These are phyloP conservation scores for Cantharis rustica DNA, from an alignment of 2,888 invertebrate species.

Conservation along the genomic window DNA sequence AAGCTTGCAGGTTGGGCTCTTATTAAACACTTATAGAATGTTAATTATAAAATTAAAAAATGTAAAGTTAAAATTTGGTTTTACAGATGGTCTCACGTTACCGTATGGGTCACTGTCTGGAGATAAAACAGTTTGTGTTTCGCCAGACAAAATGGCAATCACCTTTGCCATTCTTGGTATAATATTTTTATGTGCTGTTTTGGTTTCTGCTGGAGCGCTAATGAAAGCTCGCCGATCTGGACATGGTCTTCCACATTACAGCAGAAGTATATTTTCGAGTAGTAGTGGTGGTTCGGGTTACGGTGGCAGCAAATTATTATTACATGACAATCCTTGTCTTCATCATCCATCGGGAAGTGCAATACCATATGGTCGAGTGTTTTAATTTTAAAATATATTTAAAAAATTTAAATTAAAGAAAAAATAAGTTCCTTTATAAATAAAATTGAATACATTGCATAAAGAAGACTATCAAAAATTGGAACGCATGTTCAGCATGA, in stretches of 20 bases:
- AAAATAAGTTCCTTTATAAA: not conserved
- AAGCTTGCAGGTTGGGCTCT: not conserved
- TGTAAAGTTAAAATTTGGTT: not conserved
- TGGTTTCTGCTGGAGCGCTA: conserved; percentile 70
- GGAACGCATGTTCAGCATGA: too few species aligned
- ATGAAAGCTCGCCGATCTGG: conserved; percentile 64
- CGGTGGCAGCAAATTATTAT: conserved; percentile 64
- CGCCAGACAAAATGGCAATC: conserved; percentile 76
- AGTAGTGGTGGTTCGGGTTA: conserved; percentile 65
- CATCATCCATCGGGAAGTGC: conserved; percentile 53
- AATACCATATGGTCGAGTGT: conserved; percentile 35
- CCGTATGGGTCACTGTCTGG: conserved; percentile 57
- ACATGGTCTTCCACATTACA: conserved; percentile 63
- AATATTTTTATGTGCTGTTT: conserved; percentile 72
- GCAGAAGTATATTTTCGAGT: conserved; percentile 66
- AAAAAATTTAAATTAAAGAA: not conserved
- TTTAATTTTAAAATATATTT: conserved; percentile 10
- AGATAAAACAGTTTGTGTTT: conserved; percentile 71
- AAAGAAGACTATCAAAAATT: too few species aligned
- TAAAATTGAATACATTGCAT: not conserved
- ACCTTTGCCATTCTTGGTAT: conserved; percentile 74
- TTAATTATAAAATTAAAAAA: not conserved
- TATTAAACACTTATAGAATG: not conserved
- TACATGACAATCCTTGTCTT: conserved; percentile 66
- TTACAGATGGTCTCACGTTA: conserved; percentile 30